These are phyloP conservation scores for Barypeithes pellucidus DNA, from an alignment of 2,888 invertebrate species.

Conservation along the genomic window DNA sequence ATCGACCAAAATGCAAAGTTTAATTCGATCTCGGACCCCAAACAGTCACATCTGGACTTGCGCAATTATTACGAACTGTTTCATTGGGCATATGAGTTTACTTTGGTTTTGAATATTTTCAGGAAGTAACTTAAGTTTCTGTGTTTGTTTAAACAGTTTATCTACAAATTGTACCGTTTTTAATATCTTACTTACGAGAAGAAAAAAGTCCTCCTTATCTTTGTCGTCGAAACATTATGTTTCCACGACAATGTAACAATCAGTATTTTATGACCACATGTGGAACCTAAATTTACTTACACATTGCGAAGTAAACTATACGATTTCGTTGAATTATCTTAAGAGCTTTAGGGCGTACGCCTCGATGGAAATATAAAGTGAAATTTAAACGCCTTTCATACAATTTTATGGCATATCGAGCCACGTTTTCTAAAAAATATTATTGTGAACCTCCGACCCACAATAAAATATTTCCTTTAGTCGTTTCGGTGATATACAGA, in stretches of 20 bases:
- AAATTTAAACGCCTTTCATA: conserved; percentile 25
- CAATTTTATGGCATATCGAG: conserved; percentile 17
- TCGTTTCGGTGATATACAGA: background rate
- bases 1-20: too few species aligned
- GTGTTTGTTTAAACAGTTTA: too few species aligned
- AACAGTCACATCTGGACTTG: too few species aligned
- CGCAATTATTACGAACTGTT: too few species aligned
- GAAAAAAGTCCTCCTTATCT: too few species aligned
- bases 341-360: conserved; percentile 3
- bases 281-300: background rate
- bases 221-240: background rate
- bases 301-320: conserved; percentile 8
- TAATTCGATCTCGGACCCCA: too few species aligned
- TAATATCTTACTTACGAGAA: too few species aligned
- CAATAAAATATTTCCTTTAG: background rate
- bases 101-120: too few species aligned
- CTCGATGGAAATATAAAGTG: conserved; percentile 12
- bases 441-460: conserved; percentile 20
- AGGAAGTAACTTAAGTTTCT: too few species aligned
- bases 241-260: background rate
- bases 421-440: conserved; percentile 17
- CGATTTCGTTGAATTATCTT: conserved; percentile 13
- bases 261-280: background rate
- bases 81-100: too few species aligned
- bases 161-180: too few species aligned